A percentile compares a stretch with the other conserved stretches of the same genome.
Evolutionary conservation across 2,888 invertebrate genomes (phyloP).

Genomic region (Euzophera pinguis): DNA sequence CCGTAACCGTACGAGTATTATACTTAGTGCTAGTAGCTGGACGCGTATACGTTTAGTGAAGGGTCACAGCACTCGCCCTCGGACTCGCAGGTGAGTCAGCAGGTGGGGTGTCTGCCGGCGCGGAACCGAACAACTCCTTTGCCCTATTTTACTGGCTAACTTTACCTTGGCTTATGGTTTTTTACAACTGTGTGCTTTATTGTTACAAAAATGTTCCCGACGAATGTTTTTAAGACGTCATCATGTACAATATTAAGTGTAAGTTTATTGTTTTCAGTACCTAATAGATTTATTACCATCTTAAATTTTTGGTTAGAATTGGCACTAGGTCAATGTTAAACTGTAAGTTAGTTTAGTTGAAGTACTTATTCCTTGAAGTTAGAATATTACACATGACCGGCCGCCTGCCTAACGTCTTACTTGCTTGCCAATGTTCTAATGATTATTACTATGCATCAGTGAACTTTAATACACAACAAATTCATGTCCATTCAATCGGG

Average conservation of each 20-base stretch:
- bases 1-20: neutral
- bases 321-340: too few relatives aligned
- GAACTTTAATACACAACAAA: neutral
- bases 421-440: neutral
- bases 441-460: neutral
- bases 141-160: slow-evolving; percentile 17
- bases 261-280: too few relatives aligned
- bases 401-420: neutral
- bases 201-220: too few relatives aligned
- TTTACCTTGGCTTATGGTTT: neutral
- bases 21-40: neutral
- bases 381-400: too few relatives aligned
- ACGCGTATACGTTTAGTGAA: neutral
- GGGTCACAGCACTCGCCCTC: slow-evolving; percentile 31
- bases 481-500: slow-evolving; percentile 31
- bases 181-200: too few relatives aligned
- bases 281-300: too few relatives aligned
- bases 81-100: slow-evolving; percentile 69
- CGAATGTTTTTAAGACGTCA: too few relatives aligned
- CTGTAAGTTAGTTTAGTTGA: too few relatives aligned
- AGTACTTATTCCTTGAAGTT: too few relatives aligned
- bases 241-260: too few relatives aligned
- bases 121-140: slow-evolving; percentile 52
- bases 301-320: too few relatives aligned
- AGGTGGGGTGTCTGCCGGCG: slow-evolving; percentile 68